Percentiles rank a stretch among this genome's conserved stretches.
Conservation (phyloP, 1,140 invertebrate species). For the Hyphantria cunea region DNA sequence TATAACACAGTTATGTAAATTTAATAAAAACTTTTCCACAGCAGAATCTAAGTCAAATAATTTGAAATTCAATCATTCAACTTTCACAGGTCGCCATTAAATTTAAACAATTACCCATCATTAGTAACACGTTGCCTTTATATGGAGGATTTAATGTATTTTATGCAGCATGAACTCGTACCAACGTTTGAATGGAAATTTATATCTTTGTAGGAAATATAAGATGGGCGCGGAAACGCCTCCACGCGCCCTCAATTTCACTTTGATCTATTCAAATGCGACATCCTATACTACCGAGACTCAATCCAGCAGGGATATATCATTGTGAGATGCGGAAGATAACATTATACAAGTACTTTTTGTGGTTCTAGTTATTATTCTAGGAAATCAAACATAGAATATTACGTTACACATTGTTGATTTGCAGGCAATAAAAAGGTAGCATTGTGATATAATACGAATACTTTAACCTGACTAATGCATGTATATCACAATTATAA, state of each 20-base stretch:
- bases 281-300: constrained; percentile 26
- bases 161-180: constrained; percentile 10
- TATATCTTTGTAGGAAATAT: constrained; percentile 31
- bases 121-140: constrained; percentile 15
- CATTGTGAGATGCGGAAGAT: constrained; percentile 21
- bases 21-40: too few relatives aligned
- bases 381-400: neutral
- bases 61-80: too few relatives aligned
- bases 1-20: too few relatives aligned
- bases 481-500: too few relatives aligned
- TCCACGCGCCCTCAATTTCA: constrained; percentile 34
- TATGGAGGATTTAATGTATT: constrained; percentile 24
- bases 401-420: too few relatives aligned
- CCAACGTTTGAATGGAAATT: constrained; percentile 29
- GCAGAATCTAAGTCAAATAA: too few relatives aligned
- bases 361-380: neutral
- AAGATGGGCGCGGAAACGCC: constrained; percentile 31
- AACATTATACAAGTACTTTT: constrained; percentile 4
- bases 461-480: too few relatives aligned
- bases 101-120: neutral
- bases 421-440: too few relatives aligned
- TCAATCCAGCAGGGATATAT: constrained; percentile 13
- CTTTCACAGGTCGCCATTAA: neutral
- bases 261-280: constrained; percentile 37
- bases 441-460: too few relatives aligned